Evolutionary conservation across 1,140 invertebrate species (phyloP).

Genomic region (Lepidurus arcticus): DNA sequence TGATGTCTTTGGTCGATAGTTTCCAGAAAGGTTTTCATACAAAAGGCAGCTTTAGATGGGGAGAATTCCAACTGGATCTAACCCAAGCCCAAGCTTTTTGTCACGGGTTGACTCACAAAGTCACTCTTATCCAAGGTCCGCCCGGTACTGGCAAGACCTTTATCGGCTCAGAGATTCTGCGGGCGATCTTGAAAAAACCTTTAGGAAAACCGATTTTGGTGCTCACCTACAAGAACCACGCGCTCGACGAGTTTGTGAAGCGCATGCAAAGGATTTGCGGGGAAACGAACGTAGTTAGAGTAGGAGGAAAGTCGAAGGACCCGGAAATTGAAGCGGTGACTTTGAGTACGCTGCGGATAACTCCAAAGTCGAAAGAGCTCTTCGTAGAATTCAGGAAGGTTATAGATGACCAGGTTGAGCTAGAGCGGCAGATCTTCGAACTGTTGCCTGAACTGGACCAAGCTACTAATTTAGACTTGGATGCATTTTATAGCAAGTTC

Average conservation of each 20-base stretch:
- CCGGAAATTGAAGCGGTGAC: slow-evolving; percentile 36
- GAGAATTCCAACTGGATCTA: background rate
- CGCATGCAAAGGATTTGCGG: slow-evolving; percentile 43
- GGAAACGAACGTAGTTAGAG: slow-evolving; percentile 43
- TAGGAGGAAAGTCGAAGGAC: slow-evolving; percentile 47
- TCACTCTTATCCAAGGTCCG: slow-evolving; percentile 53
- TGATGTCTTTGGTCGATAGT: background rate
- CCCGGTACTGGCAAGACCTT: slow-evolving; percentile 55
- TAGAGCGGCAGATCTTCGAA: background rate
- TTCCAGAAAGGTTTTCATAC: background rate
- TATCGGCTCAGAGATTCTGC: slow-evolving; percentile 44
- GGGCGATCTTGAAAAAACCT: background rate
- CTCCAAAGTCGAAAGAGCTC: background rate
- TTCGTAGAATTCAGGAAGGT: slow-evolving; percentile 14
- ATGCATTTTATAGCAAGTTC: background rate
- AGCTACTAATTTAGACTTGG: background rate
- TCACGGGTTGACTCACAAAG: slow-evolving; percentile 22
- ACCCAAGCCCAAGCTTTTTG: slow-evolving; percentile 28
- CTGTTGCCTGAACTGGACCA: background rate
- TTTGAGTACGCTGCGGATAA: slow-evolving; percentile 22
- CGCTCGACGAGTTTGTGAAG: slow-evolving; percentile 55
- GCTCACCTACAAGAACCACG: slow-evolving; percentile 55
- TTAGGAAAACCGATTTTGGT: slow-evolving; percentile 47
- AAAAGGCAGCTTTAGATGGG: background rate
- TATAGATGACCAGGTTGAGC: background rate